phyloP scores from a whole-genome alignment of 2,888 invertebrate genomes.

The Erpobdella octoculata region DNA sequence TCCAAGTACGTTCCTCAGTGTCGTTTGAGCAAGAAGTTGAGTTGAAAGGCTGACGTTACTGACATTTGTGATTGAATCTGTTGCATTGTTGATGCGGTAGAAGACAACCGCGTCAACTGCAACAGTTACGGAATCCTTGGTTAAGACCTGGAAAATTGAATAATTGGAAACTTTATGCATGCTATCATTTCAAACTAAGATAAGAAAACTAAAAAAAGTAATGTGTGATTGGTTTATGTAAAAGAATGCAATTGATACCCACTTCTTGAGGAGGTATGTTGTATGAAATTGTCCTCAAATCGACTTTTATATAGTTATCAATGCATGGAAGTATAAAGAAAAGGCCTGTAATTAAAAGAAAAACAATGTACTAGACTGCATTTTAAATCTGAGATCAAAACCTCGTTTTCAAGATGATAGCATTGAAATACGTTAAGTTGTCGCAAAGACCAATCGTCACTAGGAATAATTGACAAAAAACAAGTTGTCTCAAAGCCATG shows the following conservation, averaged over 20 bases:
- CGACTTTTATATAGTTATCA: slow-evolving; percentile 46
- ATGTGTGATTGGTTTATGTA: too few relatives aligned
- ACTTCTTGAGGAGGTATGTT: slow-evolving; percentile 53
- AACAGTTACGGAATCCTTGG: slow-evolving; percentile 22
- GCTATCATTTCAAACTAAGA: too few relatives aligned
- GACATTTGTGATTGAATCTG: not conserved
- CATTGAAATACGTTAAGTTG: too few relatives aligned
- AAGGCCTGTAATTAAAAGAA: slow-evolving; percentile 42
- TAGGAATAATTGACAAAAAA: too few relatives aligned
- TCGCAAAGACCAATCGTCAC: too few relatives aligned
- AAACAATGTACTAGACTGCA: too few relatives aligned
- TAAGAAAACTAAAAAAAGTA: too few relatives aligned
- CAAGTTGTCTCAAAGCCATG: too few relatives aligned
- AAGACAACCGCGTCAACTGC: slow-evolving; percentile 8
- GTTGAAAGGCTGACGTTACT: not conserved
- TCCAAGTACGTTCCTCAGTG: slow-evolving; percentile 8
- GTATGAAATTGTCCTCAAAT: slow-evolving; percentile 50
- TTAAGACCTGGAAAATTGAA: slow-evolving; percentile 18
- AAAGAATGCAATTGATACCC: too few relatives aligned
- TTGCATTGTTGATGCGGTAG: not conserved
- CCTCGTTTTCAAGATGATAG: too few relatives aligned
- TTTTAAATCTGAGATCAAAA: too few relatives aligned
- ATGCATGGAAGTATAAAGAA: slow-evolving; percentile 48
- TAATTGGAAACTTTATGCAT: too few relatives aligned
- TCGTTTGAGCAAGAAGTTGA: slow-evolving; percentile 19